Conservation (phyloP, 2,888 invertebrate species). For the Rugalucina vietnamica region DNA sequence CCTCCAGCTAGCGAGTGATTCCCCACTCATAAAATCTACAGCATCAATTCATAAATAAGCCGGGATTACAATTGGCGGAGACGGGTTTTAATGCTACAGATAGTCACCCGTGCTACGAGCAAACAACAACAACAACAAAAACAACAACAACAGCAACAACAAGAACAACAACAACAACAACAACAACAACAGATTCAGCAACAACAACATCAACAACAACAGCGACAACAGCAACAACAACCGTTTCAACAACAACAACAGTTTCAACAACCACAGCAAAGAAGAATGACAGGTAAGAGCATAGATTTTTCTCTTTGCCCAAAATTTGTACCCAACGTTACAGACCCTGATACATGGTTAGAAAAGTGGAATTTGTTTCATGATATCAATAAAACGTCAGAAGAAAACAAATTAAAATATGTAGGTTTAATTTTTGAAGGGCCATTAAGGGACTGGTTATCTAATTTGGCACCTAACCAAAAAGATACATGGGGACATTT, state of each 20-base stretch:
- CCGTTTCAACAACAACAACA: background rate
- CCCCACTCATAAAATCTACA: no score
- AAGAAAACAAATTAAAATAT: slow-evolving; percentile 1
- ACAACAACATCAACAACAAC: no score
- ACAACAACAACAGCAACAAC: background rate
- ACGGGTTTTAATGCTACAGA: no score
- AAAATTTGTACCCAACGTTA: background rate
- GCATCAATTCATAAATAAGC: no score
- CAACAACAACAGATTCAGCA: background rate
- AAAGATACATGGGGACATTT: background rate
- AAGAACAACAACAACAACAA: background rate
- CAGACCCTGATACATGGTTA: background rate
- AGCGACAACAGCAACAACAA: background rate
- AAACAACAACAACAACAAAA: no score
- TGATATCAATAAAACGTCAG: background rate
- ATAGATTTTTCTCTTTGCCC: background rate
- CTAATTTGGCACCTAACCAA: background rate
- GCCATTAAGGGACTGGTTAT: background rate
- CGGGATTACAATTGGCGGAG: no score
- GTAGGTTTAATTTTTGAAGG: slow-evolving; percentile 7
- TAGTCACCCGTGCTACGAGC: no score
- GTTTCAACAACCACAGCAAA: background rate
- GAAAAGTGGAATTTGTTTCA: background rate
- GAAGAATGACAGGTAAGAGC: background rate
- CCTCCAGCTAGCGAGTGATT: no score